Evolutionary conservation across 1,140 invertebrate species (phyloP).

Genomic region (Xylocopa sonorina): DNA sequence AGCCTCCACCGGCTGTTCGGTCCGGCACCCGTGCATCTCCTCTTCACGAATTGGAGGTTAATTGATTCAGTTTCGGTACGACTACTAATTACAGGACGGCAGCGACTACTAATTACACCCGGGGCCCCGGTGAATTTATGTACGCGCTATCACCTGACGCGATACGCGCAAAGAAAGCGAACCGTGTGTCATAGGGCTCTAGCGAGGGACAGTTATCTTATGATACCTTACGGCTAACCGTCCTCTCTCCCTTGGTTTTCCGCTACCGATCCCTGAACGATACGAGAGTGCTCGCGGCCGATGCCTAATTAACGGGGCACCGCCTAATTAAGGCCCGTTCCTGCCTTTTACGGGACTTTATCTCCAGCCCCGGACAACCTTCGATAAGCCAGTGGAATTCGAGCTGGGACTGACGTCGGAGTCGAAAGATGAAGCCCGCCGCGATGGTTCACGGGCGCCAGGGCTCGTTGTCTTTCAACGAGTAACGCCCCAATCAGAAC

Average conservation of each 20-base stretch:
- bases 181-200: neutral
- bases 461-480: conserved; percentile 49
- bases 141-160: neutral
- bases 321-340: conserved; percentile 53
- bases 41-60: neutral
- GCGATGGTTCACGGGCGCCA: conserved; percentile 18
- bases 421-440: conserved; percentile 20
- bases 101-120: conserved; percentile 7
- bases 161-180: conserved; percentile 10
- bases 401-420: conserved; percentile 33
- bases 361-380: conserved; percentile 32
- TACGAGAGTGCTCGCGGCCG: conserved; percentile 16
- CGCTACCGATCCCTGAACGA: conserved; percentile 24
- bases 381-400: conserved; percentile 49
- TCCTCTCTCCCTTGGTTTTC: conserved; percentile 10
- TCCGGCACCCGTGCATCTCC: neutral
- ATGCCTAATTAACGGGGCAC: conserved; percentile 54
- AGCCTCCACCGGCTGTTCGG: neutral
- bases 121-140: conserved; percentile 14
- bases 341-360: conserved; percentile 49
- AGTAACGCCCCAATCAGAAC: conserved; percentile 54
- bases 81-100: neutral
- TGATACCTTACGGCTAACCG: conserved; percentile 4
- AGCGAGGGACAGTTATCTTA: conserved; percentile 26
- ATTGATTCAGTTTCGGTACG: conserved; percentile 16